Conservation (phyloP, 1,140 invertebrate genomes). For the Temnothorax curvispinosus region DNA sequence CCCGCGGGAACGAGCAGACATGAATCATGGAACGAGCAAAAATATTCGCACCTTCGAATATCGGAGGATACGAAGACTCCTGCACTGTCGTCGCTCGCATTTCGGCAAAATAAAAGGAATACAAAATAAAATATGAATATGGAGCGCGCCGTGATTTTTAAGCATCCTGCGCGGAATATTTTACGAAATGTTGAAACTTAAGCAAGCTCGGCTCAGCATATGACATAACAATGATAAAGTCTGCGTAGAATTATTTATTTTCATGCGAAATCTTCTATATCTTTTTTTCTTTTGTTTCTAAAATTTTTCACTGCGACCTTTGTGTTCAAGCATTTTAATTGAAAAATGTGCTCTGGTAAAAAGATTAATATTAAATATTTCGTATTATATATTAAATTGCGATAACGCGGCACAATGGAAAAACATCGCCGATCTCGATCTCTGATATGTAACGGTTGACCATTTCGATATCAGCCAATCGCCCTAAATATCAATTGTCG, state of each 20-base stretch:
- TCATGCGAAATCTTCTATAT: background rate
- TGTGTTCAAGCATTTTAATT: slow-evolving; percentile 1
- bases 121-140: background rate
- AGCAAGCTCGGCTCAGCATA: background rate
- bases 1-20: background rate
- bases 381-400: background rate
- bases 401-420: background rate
- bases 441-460: background rate
- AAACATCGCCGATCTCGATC: slow-evolving; percentile 26
- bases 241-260: slow-evolving; percentile 1
- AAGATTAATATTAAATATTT: background rate
- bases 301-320: background rate
- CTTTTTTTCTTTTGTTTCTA: background rate
- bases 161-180: background rate
- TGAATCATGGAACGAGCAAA: slow-evolving; percentile 34
- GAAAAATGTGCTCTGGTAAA: background rate
- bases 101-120: background rate
- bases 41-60: slow-evolving; percentile 25
- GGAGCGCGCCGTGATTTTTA: background rate
- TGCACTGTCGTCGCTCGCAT: background rate
- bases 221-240: background rate
- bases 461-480: slow-evolving; percentile 10
- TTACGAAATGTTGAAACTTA: background rate
- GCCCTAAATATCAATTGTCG: slow-evolving; percentile 39
- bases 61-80: background rate